Evolutionary conservation across 2,888 invertebrate species (phyloP), one percentile per base, ranked within the genome.

Genomic region (Meta bourneti): DNA sequence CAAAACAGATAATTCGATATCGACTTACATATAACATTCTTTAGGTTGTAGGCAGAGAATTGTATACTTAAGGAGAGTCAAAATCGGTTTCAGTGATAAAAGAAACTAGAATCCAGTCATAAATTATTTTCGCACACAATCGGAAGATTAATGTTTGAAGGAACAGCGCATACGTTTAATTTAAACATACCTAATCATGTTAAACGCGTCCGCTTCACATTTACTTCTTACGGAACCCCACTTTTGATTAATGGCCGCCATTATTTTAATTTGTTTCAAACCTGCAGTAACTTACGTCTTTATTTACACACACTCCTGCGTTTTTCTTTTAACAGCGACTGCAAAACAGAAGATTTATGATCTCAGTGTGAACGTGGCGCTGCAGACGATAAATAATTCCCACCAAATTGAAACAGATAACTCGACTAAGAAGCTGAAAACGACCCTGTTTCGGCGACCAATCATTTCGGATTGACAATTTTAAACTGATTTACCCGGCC

Each of bases 391-490:
- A 84, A 69, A 83, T 78, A 79, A 79, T 70, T 82, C 54, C 48
- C 78, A 13, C 54, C 70, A 78, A 89, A 89, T 89, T 89, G 83
- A 89, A 89, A 89, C 74, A 77, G 83, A 89, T 89, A 89, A 72
- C 85, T 34, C 69, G 75, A 49, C 78, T 61, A 70, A 69, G 20
- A 80, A 48, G 71, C 71, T 16, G 16, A 51, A 87, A 71, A 87
- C 19, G 51, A 8, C 6, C 34, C 69, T 84, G 20, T 70, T 82
- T 8, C 11, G 61, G 51, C 70, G 61, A 89, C 78, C 83, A 78
- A 84, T 83, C 83, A 84, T 89, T 78, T 79, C 52, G 83, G 82
- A 89, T 82, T 89, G 89, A 89, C 89, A 84, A 84, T 84, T 89
- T 89, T 89, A 89, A 89, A 83, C 84, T 84, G 80, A 89, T 89